Evolutionary conservation across 2,797 vertebrate genomes (phyloP).

Genomic region (Diglossa cyanea): DNA sequence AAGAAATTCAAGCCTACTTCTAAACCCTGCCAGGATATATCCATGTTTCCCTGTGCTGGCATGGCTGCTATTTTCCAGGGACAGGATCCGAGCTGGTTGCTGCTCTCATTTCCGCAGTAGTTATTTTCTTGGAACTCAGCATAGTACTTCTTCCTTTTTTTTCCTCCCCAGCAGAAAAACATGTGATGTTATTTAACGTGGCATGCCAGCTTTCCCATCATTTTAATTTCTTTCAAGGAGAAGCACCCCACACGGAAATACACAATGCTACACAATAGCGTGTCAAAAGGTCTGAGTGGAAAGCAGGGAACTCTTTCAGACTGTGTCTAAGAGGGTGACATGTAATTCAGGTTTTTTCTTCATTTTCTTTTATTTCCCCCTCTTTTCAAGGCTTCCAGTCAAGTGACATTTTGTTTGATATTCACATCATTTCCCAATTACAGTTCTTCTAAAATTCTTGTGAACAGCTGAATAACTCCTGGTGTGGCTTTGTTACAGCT

Average conservation of each 20-base stretch:
- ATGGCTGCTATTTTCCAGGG: background rate
- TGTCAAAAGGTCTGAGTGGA: background rate
- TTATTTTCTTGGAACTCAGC: constrained; percentile 27
- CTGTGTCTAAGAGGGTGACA: background rate
- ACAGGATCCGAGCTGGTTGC: background rate
- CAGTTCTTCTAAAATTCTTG: constrained; percentile 35
- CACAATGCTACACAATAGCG: background rate
- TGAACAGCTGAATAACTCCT: constrained; percentile 44
- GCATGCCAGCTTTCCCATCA: constrained; percentile 26
- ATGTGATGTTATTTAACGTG: constrained; percentile 35
- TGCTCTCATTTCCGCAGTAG: constrained; percentile 11
- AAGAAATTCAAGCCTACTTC: background rate
- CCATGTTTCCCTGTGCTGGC: background rate
- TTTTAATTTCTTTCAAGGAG: constrained; percentile 45
- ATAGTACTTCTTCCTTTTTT: background rate
- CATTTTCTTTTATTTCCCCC: background rate
- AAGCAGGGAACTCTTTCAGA: background rate
- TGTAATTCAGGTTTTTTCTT: background rate
- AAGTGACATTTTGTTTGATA: constrained; percentile 54
- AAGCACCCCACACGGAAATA: background rate
- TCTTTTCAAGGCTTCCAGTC: constrained; percentile 14
- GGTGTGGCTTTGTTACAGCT: constrained; percentile 24
- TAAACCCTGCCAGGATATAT: background rate
- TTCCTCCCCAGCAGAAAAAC: background rate
- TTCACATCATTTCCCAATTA: constrained; percentile 55